These are phyloP conservation scores for Dysidea cf. avara DNA, from an alignment of 37 sponge, comb jelly and placozoan genomes.

Conservation along the genomic window DNA sequence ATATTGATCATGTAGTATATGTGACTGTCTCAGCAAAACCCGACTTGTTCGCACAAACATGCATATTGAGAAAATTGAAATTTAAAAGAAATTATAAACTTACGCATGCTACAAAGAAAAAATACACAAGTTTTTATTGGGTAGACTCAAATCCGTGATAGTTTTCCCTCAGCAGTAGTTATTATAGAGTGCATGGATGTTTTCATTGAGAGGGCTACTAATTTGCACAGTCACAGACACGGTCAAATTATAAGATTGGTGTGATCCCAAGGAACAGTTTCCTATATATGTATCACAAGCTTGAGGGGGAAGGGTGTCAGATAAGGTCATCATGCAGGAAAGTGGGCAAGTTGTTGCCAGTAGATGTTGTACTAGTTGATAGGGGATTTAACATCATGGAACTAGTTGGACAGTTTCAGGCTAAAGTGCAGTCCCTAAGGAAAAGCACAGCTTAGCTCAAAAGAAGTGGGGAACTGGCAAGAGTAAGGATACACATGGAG, in stretches of 20 bases:
- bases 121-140: no score
- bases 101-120: no score
- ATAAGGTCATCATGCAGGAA: not conserved
- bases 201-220: no score
- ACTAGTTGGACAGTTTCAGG: not conserved
- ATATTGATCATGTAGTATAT: no score
- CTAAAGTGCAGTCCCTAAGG: not conserved
- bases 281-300: not conserved
- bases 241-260: not conserved
- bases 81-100: no score
- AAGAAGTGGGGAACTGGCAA: not conserved
- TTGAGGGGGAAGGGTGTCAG: not conserved
- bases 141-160: no score
- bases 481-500: slow-evolving; percentile 2
- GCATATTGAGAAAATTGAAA: no score
- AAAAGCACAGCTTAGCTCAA: not conserved
- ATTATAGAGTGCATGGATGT: no score
- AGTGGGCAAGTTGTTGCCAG: not conserved
- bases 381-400: not conserved
- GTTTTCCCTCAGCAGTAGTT: no score
- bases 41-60: no score
- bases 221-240: not conserved
- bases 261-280: not conserved
- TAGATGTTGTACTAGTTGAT: not conserved
- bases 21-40: no score